phyloP scores from a whole-genome alignment of 2,888 invertebrate genomes.

The Agrilus mali region DNA sequence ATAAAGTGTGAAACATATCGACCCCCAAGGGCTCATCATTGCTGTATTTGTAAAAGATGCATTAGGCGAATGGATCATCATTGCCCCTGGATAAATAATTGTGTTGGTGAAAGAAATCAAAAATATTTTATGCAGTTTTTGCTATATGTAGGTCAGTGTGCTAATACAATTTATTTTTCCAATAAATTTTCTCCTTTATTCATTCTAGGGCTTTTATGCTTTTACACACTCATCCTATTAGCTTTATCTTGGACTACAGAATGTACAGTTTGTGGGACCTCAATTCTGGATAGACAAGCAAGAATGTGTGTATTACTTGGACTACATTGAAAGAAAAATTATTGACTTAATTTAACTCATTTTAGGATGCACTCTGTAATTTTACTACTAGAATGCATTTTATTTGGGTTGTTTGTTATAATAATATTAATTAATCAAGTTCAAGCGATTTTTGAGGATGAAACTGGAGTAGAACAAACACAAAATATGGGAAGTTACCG shows the following conservation, averaged over 20 bases:
- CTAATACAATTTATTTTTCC: constrained; percentile 3
- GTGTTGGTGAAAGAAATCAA: constrained; percentile 84
- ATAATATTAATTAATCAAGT: constrained; percentile 80
- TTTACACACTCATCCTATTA: constrained; percentile 58
- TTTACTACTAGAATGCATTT: constrained; percentile 63
- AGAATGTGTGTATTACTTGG: constrained; percentile 49
- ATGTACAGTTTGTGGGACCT: constrained; percentile 51
- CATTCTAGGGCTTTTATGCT: constrained; percentile 37
- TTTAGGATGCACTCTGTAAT: constrained; percentile 72
- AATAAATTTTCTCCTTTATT: constrained; percentile 3
- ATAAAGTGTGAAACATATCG: constrained; percentile 68
- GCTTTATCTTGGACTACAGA: constrained; percentile 60
- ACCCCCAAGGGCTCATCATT: constrained; percentile 79
- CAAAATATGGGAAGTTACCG: constrained; percentile 53
- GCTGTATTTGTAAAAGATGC: constrained; percentile 74
- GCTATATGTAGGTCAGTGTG: constrained; percentile 50
- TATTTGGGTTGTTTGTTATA: constrained; percentile 80
- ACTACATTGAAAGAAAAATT: not conserved
- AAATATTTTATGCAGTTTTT: constrained; percentile 85
- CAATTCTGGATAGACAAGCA: constrained; percentile 53
- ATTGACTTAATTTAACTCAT: constrained; percentile 11
- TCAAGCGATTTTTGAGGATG: constrained; percentile 71
- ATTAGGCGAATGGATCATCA: constrained; percentile 77
- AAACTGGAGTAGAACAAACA: constrained; percentile 71
- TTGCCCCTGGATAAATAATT: constrained; percentile 88